These are phyloP conservation scores for Pygmarrhopalites habei DNA, from an alignment of 1,140 invertebrate species.

Conservation along the genomic window DNA sequence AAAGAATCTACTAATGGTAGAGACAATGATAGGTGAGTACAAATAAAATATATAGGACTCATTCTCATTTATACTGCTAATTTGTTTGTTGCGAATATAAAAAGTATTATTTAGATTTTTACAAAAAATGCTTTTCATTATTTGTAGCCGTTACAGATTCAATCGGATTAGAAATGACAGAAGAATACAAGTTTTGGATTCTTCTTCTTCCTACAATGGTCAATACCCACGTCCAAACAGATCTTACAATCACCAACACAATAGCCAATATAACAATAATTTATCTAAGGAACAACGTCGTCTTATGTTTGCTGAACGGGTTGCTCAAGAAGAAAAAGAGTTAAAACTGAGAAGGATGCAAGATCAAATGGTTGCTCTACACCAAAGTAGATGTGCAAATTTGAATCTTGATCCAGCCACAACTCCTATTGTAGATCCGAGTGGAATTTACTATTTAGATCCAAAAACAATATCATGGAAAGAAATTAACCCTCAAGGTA, in stretches of 20 bases:
- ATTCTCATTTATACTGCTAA: too few relatives aligned
- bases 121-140: too few relatives aligned
- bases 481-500: conserved; percentile 30
- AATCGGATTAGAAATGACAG: conserved; percentile 19
- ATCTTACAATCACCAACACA: too few relatives aligned
- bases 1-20: conserved; percentile 36
- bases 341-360: conserved; percentile 51
- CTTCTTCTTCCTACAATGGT: conserved; percentile 9
- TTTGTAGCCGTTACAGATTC: too few relatives aligned
- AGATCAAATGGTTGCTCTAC: conserved; percentile 55
- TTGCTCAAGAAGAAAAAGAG: conserved; percentile 58
- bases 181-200: conserved; percentile 21
- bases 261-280: conserved; percentile 32
- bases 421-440: conserved; percentile 32
- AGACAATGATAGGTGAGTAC: conserved; percentile 19
- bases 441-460: conserved; percentile 47
- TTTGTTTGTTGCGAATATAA: too few relatives aligned
- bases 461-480: conserved; percentile 53
- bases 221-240: too few relatives aligned
- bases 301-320: conserved; percentile 67
- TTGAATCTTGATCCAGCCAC: conserved; percentile 39
- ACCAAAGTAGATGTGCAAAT: conserved; percentile 50
- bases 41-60: too few relatives aligned
- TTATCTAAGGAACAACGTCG: conserved; percentile 63
- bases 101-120: too few relatives aligned